Base-by-base conservation (phyloP, 2,797 vertebrate species). In the Syndactyla subalaris region DNA sequence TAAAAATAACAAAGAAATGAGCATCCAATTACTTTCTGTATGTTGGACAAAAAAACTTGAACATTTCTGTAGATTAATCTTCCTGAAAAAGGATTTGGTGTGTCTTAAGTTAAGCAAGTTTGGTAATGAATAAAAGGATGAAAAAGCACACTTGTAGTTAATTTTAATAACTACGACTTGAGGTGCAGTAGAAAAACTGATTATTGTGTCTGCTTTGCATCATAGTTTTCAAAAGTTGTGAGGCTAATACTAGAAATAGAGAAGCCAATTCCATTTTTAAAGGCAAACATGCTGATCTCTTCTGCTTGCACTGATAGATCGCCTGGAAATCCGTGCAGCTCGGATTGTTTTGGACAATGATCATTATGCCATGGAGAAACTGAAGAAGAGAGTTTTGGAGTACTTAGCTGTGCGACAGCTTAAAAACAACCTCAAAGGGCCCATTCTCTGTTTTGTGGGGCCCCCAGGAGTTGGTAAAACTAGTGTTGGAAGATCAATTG, bases 401-500 rank as follows among this genome's bases (percentile, higher is more conserved):
- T 99, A 99, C 77, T 97, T 99, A 93, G 99, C 99, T 20, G 99
- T 99, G 21, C 97, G 99, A 23, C 99, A 99, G 97, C 98, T 99
- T 51, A 99, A 99, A 95, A 98, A 98, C 89, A 98, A 99, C 27
- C 98, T 99, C 45, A 99, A 99, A 97, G 99, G 99, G 12, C 99
- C 99, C 61, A 99, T 99, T 85, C 98, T 99, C 34, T 99, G 99
- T 95, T 99, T 99, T 23, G 99, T 99, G 55, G 99, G 99, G 2
- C 99, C 99, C 5, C 99, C 99, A 6, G 99, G 99, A 62, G 99
- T 99, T 12, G 99, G 99, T n/a, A 99, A 99, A 97, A 99, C 99
- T 27, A 99, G 99, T 5, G 99, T 99, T 72, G 99, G 99, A 20
- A 98, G 99, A 79, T 99, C 99, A 20, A 98, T 99, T 61, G 99